Percentiles rank a stretch among this genome's conserved stretches.
Conservation (phyloP, 2,888 invertebrate species). For the Limnephilus lunatus region DNA sequence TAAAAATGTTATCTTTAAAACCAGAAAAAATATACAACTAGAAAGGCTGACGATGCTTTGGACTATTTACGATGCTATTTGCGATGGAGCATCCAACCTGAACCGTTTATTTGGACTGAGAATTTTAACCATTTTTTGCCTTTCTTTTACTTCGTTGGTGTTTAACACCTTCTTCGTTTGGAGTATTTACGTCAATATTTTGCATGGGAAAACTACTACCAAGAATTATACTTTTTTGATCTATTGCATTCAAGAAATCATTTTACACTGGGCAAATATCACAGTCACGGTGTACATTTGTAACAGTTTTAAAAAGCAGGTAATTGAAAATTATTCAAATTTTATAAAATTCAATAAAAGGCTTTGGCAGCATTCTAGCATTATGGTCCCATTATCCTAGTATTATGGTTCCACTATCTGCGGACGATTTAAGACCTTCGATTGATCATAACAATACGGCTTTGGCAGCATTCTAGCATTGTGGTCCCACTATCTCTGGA, state of each 20-base stretch:
- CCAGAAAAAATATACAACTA: neutral
- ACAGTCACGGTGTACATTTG: neutral
- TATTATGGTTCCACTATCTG: too few relatives aligned
- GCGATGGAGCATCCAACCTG: conserved; percentile 31
- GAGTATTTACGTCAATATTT: conserved; percentile 6
- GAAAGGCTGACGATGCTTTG: conserved; percentile 40
- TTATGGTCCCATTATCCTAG: too few relatives aligned
- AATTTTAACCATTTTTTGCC: conserved; percentile 22
- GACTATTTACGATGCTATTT: conserved; percentile 47
- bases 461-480: too few relatives aligned
- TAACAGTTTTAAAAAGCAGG: conserved; percentile 44
- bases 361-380: too few relatives aligned
- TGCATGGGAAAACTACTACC: neutral
- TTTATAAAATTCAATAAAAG: neutral
- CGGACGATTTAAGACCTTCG: too few relatives aligned
- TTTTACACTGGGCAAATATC: neutral
- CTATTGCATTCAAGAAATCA: conserved; percentile 8
- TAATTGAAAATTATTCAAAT: neutral
- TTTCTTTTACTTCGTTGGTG: conserved; percentile 44
- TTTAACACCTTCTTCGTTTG: conserved; percentile 41
- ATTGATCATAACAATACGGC: too few relatives aligned
- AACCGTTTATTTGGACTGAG: conserved; percentile 19
- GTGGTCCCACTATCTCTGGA: too few relatives aligned
- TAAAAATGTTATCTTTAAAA: neutral
- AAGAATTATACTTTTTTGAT: conserved; percentile 3